Percentiles rank a stretch among this genome's conserved stretches.
phyloP scores from a whole-genome alignment of 35 echinoderm and acorn worm genomes.

The Heliocidaris tuberculata region DNA sequence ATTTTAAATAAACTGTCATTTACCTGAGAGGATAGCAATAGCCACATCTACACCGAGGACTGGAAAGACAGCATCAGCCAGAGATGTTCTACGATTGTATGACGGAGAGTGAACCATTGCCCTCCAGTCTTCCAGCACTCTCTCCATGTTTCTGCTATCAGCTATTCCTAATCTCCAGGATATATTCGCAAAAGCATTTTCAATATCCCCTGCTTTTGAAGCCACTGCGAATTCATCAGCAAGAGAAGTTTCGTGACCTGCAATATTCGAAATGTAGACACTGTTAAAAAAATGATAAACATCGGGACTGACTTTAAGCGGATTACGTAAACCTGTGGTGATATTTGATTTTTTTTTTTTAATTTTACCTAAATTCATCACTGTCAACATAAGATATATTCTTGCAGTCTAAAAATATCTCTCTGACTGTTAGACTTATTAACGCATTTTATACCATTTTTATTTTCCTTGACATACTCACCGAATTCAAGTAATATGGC shows the following conservation, averaged over 20 bases:
- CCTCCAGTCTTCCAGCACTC: neutral
- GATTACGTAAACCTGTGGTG: too few species aligned
- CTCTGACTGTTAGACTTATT: too few species aligned
- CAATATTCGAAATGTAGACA: too few species aligned
- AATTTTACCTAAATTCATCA: too few species aligned
- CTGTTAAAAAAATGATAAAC: too few species aligned
- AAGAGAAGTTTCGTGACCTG: neutral
- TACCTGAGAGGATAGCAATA: neutral
- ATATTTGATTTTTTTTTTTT: too few species aligned
- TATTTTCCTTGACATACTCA: too few species aligned
- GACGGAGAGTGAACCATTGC: neutral
- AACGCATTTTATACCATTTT: too few species aligned
- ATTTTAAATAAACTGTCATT: neutral
- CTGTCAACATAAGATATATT: too few species aligned
- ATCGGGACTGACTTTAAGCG: too few species aligned
- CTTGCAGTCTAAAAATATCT: too few species aligned
- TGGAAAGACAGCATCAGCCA: neutral
- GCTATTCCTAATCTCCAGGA: neutral
- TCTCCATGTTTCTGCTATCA: neutral
- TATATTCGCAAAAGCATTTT: neutral
- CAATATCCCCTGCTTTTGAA: neutral
- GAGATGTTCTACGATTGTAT: neutral
- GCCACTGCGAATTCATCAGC: neutral
- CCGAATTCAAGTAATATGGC: too few species aligned
- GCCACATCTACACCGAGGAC: neutral